Conservation (phyloP, 92 coral and sea anemone genomes). For the Epizoanthus rinbou region DNA sequence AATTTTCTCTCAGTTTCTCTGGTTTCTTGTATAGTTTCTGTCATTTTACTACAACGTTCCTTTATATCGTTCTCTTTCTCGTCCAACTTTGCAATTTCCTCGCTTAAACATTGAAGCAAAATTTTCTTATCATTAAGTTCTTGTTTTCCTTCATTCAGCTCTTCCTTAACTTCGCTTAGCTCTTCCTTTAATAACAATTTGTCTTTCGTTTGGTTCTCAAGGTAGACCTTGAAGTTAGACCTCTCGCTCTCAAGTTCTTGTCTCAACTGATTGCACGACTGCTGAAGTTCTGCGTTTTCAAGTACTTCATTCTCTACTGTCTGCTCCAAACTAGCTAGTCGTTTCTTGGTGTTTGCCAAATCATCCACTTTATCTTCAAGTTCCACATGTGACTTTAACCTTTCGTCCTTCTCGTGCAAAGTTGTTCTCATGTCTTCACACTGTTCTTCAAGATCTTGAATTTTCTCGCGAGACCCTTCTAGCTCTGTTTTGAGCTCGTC, state of each 20-base stretch:
- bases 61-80: conserved; percentile 40
- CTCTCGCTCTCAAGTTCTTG: conserved; percentile 21
- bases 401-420: conserved; percentile 42
- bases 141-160: conserved; percentile 27
- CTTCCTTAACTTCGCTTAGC: conserved; percentile 1
- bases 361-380: conserved; percentile 44
- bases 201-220: conserved; percentile 27
- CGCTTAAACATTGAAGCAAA: conserved; percentile 47
- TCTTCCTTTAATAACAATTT: conserved; percentile 1
- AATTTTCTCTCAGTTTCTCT: conserved; percentile 30
- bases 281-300: conserved; percentile 44
- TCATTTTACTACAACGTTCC: conserved; percentile 34
- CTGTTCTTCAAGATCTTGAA: neutral
- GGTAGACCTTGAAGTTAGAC: conserved; percentile 21
- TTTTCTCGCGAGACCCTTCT: neutral
- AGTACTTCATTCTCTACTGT: conserved; percentile 45
- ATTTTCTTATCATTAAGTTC: conserved; percentile 51
- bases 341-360: conserved; percentile 34
- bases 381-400: conserved; percentile 45
- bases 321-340: conserved; percentile 42
- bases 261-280: conserved; percentile 1
- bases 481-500: neutral
- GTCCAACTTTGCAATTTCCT: conserved; percentile 55
- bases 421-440: conserved; percentile 21
- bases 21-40: conserved; percentile 33